Percentiles rank a stretch among this genome's conserved stretches.
Evolutionary conservation across 2,888 invertebrate genomes (phyloP).

Genomic region (Macropis europaea): DNA sequence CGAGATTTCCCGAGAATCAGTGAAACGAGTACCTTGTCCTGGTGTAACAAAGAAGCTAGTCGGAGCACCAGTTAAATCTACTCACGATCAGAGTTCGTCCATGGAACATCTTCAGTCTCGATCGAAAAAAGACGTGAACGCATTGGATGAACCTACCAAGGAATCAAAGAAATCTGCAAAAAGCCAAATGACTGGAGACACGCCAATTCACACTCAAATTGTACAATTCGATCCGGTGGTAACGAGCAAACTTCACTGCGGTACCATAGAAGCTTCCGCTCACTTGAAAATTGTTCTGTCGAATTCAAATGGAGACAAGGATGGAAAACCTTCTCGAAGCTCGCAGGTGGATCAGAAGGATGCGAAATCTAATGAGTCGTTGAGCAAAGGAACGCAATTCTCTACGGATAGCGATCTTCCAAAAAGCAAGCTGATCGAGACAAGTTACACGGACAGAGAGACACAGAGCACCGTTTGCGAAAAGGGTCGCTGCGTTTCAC

Average conservation of each 20-base stretch:
- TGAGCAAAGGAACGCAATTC: background rate
- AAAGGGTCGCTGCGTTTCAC: background rate
- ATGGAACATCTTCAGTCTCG: no score
- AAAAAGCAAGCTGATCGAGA: background rate
- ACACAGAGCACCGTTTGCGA: background rate
- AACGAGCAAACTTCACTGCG: background rate
- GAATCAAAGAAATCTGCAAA: background rate
- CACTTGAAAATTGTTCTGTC: slow-evolving; percentile 9
- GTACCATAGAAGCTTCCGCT: slow-evolving; percentile 15
- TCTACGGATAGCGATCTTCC: background rate
- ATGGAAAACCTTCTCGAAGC: background rate
- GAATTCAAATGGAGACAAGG: background rate
- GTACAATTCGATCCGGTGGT: background rate
- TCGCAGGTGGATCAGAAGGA: background rate
- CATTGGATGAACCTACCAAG: background rate
- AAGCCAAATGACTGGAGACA: no score
- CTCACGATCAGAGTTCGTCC: no score
- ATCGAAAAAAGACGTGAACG: background rate
- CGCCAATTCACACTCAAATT: background rate
- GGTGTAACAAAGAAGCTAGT: background rate
- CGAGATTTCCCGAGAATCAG: background rate
- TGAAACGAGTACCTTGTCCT: background rate
- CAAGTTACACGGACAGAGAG: background rate
- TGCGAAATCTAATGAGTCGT: background rate
- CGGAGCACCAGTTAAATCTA: background rate